Evolutionary conservation across 2,888 invertebrate genomes (phyloP), one percentile per base, ranked within the genome.

Genomic region (Lasius platythorax): DNA sequence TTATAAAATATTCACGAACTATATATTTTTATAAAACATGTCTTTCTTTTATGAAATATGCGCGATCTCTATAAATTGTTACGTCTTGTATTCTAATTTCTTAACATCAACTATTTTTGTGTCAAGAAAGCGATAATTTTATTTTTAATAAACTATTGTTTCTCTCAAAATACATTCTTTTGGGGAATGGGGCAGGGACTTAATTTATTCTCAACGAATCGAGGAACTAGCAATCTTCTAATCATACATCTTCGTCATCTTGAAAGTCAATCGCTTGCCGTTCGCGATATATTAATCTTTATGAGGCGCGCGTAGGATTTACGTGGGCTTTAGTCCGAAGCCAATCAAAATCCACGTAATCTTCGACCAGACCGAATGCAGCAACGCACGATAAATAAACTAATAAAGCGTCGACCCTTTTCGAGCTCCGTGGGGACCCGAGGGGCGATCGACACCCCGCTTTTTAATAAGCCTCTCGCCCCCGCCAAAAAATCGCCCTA

Each of bases 321-420:
- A 73, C 61, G 75, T 37, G 53, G 81, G 82, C 83, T 88, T 78
- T 88, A 84, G 68, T 66, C 85, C 87, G 86, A 83, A 88, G 91
- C 92, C 92, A 94, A 94, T 94, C 94, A 94, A 94, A 94, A 94
- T 94, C 93, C 90, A 87, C 86, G 91, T 94, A 93, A 94, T 94
- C 94, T 92, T 43, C 15, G 87, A 82, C 85, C 88, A 90, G 53
- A 86, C 61, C 89, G 88, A 85, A 88, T 86, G 89, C 89, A 89
- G 86, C 30, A 56, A 40, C 78, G 68, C 33, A 76, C 88, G 91
- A 93, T 93, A 92, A 93, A 94, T 93, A 94, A 93, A 92, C 92
- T 91, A 93, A 93, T 93, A 92, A 93, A 93, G 67, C 68, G 56
- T 66, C 78, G 68, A 33, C n/a, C 72, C 61, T 40, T 53, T 53